These are phyloP conservation scores for Macquaria australasica DNA, from an alignment of 2,113 vertebrate species.

Conservation along the genomic window DNA sequence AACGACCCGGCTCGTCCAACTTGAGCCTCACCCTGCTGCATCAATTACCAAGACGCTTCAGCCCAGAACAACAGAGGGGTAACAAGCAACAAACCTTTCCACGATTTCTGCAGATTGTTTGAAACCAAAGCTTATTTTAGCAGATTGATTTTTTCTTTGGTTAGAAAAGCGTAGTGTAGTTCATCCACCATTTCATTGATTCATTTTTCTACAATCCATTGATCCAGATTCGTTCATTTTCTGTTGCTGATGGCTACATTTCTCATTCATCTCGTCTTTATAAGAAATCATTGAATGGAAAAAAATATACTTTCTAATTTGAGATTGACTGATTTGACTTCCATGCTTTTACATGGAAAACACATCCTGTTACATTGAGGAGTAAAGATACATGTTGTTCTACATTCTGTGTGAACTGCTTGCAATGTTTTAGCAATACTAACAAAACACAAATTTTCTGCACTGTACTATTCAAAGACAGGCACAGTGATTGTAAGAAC, in stretches of 20 bases:
- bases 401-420: conserved; percentile 5
- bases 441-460: conserved; percentile 4
- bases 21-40: conserved; percentile 13
- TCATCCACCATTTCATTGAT: not conserved
- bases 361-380: not conserved
- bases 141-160: not conserved
- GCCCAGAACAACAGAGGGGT: conserved; percentile 11
- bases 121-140: not conserved
- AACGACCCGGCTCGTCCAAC: conserved; percentile 14
- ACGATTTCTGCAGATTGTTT: not conserved
- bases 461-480: conserved; percentile 36
- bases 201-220: not conserved
- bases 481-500: conserved; percentile 12
- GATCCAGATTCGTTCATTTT: not conserved
- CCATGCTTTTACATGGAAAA: too few species aligned
- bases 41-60: conserved; percentile 2
- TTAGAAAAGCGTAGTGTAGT: not conserved
- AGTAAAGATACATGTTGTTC: conserved; percentile 2
- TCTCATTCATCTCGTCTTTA: not conserved
- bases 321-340: not conserved
- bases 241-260: not conserved
- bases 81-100: not conserved
- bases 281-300: not conserved
- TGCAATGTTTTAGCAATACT: conserved; percentile 12
- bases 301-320: conserved; percentile 14